These are phyloP conservation scores for Diogma glabrata DNA, from an alignment of 2,888 invertebrate genomes.

Conservation along the genomic window DNA sequence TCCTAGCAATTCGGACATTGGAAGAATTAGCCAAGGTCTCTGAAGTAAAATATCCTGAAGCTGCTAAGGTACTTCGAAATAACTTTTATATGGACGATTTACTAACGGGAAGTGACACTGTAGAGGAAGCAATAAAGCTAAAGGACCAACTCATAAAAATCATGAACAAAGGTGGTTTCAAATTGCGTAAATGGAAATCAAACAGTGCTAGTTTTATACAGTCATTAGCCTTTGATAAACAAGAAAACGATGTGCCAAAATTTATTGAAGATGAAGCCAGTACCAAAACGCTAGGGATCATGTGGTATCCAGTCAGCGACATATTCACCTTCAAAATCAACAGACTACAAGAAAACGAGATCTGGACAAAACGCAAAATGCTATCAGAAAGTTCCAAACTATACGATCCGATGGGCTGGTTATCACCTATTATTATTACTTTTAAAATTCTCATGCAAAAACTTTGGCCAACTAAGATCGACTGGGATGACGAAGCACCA, in stretches of 20 bases:
- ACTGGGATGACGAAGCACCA: not conserved
- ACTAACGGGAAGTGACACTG: not conserved
- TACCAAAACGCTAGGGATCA: not conserved
- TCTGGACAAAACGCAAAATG: no score
- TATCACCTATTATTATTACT: not conserved
- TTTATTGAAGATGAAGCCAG: not conserved
- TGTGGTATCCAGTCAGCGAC: not conserved
- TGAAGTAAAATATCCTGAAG: no score
- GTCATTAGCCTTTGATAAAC: not conserved
- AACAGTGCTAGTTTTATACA: not conserved
- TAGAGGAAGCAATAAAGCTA: no score
- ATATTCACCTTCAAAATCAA: no score
- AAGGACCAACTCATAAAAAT: not conserved
- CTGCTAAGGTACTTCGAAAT: not conserved
- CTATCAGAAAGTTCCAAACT: not conserved
- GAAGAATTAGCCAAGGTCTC: no score
- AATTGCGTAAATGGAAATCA: no score
- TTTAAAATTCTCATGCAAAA: not conserved
- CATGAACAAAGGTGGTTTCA: no score
- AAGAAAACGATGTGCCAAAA: not conserved
- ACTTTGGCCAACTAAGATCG: not conserved
- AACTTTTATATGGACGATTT: not conserved
- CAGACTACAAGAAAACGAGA: no score
- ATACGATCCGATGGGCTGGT: not conserved
- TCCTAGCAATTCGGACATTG: no score